phyloP scores from a whole-genome alignment of 2,888 invertebrate species.

The Ophion costatus region DNA sequence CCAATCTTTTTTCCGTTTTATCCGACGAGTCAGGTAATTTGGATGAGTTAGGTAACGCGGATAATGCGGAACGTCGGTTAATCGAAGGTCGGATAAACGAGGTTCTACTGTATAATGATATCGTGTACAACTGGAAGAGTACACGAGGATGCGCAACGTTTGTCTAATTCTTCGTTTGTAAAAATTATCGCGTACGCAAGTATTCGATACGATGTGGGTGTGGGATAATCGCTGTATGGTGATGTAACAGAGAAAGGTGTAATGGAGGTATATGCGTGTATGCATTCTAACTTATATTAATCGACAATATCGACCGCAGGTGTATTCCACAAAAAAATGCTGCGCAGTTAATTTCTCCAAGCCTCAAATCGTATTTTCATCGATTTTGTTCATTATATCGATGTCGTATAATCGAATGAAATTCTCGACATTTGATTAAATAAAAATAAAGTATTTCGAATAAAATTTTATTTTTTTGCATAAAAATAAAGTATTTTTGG shows the following conservation, averaged over 20 bases:
- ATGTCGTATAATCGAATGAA: too few relatives aligned
- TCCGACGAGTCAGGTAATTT: too few relatives aligned
- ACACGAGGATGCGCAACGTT: slow-evolving; percentile 10
- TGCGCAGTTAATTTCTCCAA: neutral
- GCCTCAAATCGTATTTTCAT: neutral
- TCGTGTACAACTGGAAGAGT: neutral
- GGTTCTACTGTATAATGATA: too few relatives aligned
- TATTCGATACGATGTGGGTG: slow-evolving; percentile 28
- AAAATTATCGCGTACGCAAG: slow-evolving; percentile 3
- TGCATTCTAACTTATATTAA: slow-evolving; percentile 29
- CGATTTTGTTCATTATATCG: neutral
- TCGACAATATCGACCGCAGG: slow-evolving; percentile 3
- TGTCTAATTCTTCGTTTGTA: slow-evolving; percentile 27
- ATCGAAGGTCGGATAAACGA: too few relatives aligned
- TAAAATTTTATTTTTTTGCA: too few relatives aligned
- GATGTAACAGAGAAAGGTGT: slow-evolving; percentile 55
- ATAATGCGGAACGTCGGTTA: too few relatives aligned
- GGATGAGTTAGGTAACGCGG: too few relatives aligned
- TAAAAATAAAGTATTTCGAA: too few relatives aligned
- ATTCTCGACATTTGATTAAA: too few relatives aligned
- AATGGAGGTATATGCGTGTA: slow-evolving; percentile 30
- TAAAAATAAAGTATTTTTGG: too few relatives aligned
- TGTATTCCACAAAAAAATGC: slow-evolving; percentile 4
- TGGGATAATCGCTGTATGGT: slow-evolving; percentile 39
- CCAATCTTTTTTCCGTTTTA: too few relatives aligned